phyloP scores from a whole-genome alignment of 2,797 vertebrate genomes.

The Crocidura indochinensis region DNA sequence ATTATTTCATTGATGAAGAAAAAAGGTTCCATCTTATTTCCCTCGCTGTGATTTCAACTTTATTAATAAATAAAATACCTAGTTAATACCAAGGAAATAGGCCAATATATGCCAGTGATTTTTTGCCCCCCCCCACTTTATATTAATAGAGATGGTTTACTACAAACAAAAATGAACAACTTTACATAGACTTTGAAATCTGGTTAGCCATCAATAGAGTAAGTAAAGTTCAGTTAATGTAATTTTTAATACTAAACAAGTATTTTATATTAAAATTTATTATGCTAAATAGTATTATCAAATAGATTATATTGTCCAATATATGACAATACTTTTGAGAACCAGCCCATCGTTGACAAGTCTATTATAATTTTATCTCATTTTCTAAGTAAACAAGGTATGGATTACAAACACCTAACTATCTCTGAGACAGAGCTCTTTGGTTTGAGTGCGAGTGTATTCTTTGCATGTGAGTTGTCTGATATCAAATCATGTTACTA shows the following conservation, averaged over 20 bases:
- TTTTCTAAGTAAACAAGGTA: background rate
- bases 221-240: background rate
- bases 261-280: conserved; percentile 9
- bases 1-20: conserved; percentile 12
- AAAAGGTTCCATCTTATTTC: background rate
- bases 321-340: background rate
- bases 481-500: too few relatives aligned
- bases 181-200: background rate
- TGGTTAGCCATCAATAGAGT: background rate
- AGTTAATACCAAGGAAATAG: background rate
- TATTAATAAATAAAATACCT: conserved; percentile 2
- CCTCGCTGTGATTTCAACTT: background rate
- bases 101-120: background rate
- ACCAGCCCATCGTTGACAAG: conserved; percentile 1
- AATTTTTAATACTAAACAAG: conserved; percentile 23
- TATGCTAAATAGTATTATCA: background rate
- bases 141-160: background rate
- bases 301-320: background rate
- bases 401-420: conserved; percentile 1
- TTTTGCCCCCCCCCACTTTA: background rate
- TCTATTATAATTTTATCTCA: background rate
- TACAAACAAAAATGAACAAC: background rate
- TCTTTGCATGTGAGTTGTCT: too few relatives aligned
- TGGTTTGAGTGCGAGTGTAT: background rate
- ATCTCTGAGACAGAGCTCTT: too few relatives aligned